Conservation (phyloP, 2,888 invertebrate genomes). For the Dione vanillae region DNA sequence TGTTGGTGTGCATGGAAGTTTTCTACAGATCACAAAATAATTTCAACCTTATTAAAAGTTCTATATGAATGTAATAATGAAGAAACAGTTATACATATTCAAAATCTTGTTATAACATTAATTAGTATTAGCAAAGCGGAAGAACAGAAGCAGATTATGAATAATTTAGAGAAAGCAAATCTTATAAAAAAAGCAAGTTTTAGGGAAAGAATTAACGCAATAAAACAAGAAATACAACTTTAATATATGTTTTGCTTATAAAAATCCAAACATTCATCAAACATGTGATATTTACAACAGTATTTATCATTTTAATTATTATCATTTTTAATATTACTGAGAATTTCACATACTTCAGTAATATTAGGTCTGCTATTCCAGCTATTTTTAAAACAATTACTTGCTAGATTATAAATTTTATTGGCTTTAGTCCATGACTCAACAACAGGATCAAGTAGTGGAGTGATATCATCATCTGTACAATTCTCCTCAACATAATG, state of each 20-base stretch:
- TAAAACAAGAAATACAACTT: slow-evolving; percentile 54
- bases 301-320: slow-evolving; percentile 15
- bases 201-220: slow-evolving; percentile 55
- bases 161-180: slow-evolving; percentile 52
- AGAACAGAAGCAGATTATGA: slow-evolving; percentile 58
- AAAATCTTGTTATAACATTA: slow-evolving; percentile 62
- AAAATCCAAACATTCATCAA: slow-evolving; percentile 3
- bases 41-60: slow-evolving; percentile 67
- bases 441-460: slow-evolving; percentile 83
- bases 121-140: slow-evolving; percentile 58
- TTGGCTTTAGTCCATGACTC: slow-evolving; percentile 81
- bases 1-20: slow-evolving; percentile 73
- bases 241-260: slow-evolving; percentile 44
- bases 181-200: slow-evolving; percentile 54
- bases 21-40: slow-evolving; percentile 59
- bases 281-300: slow-evolving; percentile 29
- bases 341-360: slow-evolving; percentile 74
- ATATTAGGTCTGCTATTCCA: slow-evolving; percentile 84
- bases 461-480: slow-evolving; percentile 75
- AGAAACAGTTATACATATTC: slow-evolving; percentile 53
- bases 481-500: slow-evolving; percentile 82
- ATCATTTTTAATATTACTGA: slow-evolving; percentile 56
- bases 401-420: slow-evolving; percentile 81
- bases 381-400: slow-evolving; percentile 82
- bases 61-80: slow-evolving; percentile 63